These are phyloP conservation scores for Pocillopora damicornis DNA, from an alignment of 64 coral and sea anemone species.

Conservation along the genomic window DNA sequence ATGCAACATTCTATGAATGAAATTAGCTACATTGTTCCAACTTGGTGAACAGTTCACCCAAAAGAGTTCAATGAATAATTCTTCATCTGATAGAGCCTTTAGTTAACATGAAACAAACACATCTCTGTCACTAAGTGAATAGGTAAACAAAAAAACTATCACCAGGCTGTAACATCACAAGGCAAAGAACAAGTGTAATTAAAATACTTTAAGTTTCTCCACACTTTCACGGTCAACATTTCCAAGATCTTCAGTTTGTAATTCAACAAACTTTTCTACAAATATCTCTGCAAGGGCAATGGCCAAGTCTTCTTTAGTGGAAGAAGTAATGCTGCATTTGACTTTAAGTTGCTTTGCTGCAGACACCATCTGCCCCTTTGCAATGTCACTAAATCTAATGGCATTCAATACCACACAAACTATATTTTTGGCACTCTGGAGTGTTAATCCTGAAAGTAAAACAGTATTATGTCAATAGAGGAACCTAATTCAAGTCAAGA, in stretches of 20 bases:
- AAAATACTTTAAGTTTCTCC: constrained; percentile 11
- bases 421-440: constrained; percentile 6
- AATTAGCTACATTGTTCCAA: not conserved
- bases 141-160: constrained; percentile 1
- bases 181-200: not conserved
- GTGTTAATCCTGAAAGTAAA: constrained; percentile 23
- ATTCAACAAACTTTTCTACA: constrained; percentile 1
- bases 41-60: constrained; percentile 3
- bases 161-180: constrained; percentile 1
- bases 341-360: not conserved
- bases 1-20: not conserved
- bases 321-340: not conserved
- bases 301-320: constrained; percentile 7
- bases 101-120: constrained; percentile 10
- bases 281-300: not conserved
- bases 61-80: constrained; percentile 10
- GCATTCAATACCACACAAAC: constrained; percentile 4
- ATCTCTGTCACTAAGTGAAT: not conserved
- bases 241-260: constrained; percentile 17
- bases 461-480: not conserved
- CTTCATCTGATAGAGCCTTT: constrained; percentile 1
- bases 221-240: not conserved
- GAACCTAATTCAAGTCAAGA: not conserved
- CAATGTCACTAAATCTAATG: not conserved
- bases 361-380: constrained; percentile 4